A percentile compares a stretch with the other conserved stretches of the same genome.
Evolutionary conservation across 2,113 vertebrate genomes (phyloP).

Genomic region (Euleptes europaea): DNA sequence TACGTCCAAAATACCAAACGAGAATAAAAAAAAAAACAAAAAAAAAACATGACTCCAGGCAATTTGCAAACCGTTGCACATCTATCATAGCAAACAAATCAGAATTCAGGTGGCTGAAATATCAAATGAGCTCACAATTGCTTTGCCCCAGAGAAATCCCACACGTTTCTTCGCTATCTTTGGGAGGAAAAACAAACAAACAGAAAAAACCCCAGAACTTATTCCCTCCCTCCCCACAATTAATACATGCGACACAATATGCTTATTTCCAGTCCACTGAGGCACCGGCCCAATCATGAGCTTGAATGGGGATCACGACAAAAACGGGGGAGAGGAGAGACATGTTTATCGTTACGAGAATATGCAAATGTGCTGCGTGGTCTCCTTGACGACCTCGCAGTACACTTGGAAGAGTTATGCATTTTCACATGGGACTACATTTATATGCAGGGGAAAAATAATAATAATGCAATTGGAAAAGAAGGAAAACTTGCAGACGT

Average conservation of each 20-base stretch:
- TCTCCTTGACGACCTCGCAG: conserved; percentile 20
- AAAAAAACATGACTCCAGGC: conserved; percentile 60
- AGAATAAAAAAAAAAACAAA: conserved; percentile 73
- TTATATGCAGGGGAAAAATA: conserved; percentile 19
- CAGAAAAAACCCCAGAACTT: conserved; percentile 47
- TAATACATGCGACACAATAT: conserved; percentile 40
- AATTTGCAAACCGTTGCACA: conserved; percentile 58
- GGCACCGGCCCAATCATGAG: conserved; percentile 44
- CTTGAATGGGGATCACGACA: conserved; percentile 44
- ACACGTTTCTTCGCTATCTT: conserved; percentile 70
- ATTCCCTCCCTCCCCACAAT: conserved; percentile 47
- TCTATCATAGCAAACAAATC: conserved; percentile 67
- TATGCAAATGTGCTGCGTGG: conserved; percentile 49
- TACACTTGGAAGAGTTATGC: conserved; percentile 8
- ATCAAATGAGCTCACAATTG: conserved; percentile 79
- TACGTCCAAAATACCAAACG: conserved; percentile 56
- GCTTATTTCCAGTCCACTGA: conserved; percentile 40
- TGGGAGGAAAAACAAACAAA: conserved; percentile 22
- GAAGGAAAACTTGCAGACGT: not conserved
- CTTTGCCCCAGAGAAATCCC: conserved; percentile 75
- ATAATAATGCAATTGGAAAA: not conserved
- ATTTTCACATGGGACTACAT: conserved; percentile 16
- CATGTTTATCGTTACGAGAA: conserved; percentile 33
- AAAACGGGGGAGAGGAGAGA: conserved; percentile 31
- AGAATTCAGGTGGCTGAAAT: conserved; percentile 80